A percentile compares a stretch with the other conserved stretches of the same genome.
These are phyloP conservation scores for Physeter macrocephalus DNA, from an alignment of 2,113 vertebrate species.

Conservation along the genomic window DNA sequence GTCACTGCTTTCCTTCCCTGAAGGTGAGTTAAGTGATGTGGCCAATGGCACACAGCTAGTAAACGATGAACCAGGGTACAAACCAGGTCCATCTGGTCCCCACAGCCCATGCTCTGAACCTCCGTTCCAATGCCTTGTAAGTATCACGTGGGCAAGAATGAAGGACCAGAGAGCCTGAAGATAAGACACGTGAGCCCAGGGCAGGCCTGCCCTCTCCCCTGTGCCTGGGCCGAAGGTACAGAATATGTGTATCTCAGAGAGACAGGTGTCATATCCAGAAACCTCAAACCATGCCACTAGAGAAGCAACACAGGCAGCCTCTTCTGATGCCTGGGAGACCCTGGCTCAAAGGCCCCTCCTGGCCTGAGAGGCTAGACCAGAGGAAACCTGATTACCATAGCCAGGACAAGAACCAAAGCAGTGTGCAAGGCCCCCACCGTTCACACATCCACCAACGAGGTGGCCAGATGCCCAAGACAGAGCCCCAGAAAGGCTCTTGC, in stretches of 20 bases:
- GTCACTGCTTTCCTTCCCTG: neutral
- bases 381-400: neutral
- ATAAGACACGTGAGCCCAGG: rapidly evolving
- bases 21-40: neutral
- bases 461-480: neutral
- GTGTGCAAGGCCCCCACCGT: rapidly evolving
- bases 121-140: rapidly evolving
- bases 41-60: neutral
- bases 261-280: neutral
- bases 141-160: rapidly evolving
- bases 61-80: neutral
- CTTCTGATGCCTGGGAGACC: neutral
- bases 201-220: neutral
- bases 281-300: rapidly evolving
- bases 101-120: neutral
- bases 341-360: neutral
- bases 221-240: neutral
- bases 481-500: neutral
- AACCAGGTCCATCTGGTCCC: neutral
- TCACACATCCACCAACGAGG: neutral
- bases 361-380: neutral
- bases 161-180: neutral
- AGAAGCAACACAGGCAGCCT: neutral
- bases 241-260: neutral
- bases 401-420: neutral